Conservation (phyloP, 2,888 invertebrate genomes). For the Carcina quercana region DNA sequence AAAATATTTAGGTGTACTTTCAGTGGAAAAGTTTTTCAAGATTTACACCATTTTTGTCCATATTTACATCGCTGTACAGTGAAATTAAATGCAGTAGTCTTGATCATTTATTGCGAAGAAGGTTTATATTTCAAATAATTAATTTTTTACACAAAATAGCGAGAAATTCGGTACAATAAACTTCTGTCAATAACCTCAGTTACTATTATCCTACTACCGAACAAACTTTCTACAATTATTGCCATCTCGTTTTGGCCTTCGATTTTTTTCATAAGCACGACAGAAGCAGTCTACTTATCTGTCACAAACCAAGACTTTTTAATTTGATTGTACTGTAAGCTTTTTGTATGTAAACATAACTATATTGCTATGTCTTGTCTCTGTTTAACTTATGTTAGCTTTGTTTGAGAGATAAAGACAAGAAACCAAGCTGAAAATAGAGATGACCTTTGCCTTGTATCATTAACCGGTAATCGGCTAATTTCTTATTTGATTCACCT, state of each 20-base stretch:
- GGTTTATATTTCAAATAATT: neutral
- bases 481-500: neutral
- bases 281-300: no score
- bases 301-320: neutral
- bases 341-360: slow-evolving; percentile 4
- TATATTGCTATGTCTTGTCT: slow-evolving; percentile 1
- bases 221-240: neutral
- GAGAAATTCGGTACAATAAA: neutral
- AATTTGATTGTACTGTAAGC: neutral
- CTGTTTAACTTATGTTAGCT: neutral
- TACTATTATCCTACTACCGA: neutral
- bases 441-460: neutral
- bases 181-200: slow-evolving; percentile 4
- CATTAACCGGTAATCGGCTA: neutral
- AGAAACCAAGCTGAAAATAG: slow-evolving; percentile 1
- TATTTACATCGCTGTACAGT: neutral
- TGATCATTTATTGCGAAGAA: neutral
- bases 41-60: slow-evolving; percentile 1
- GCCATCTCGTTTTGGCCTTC: no score
- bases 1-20: neutral
- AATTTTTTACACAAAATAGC: neutral
- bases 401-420: neutral
- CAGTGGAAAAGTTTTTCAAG: neutral
- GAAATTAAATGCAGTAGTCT: neutral
- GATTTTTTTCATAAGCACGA: no score